Conservation (phyloP, 2,888 invertebrate genomes). For the Onchidella celtica region DNA sequence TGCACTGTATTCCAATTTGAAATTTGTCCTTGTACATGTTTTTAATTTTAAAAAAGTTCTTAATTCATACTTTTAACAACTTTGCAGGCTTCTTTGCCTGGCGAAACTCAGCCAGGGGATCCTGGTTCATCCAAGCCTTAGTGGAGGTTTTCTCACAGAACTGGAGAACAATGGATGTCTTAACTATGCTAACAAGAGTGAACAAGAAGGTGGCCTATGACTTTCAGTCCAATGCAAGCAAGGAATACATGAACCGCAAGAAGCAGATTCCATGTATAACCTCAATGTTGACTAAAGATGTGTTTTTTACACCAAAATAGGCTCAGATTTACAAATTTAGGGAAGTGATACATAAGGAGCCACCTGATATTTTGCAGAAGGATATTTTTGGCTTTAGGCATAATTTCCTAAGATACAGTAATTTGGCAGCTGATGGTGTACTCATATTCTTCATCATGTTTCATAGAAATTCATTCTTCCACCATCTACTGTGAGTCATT, state of each 20-base stretch:
- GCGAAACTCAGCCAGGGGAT: slow-evolving; percentile 75
- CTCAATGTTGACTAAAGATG: slow-evolving; percentile 77
- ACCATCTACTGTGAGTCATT: no score
- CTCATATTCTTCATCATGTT: neutral
- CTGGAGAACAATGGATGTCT: slow-evolving; percentile 65
- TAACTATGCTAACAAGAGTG: slow-evolving; percentile 78
- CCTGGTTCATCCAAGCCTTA: slow-evolving; percentile 79
- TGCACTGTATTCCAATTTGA: no score
- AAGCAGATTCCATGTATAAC: slow-evolving; percentile 78
- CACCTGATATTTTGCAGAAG: no score
- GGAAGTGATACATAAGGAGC: no score
- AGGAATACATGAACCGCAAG: slow-evolving; percentile 70
- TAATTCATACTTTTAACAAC: no score
- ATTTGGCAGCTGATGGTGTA: neutral
- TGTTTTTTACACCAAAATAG: slow-evolving; percentile 61
- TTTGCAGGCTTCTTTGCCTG: slow-evolving; percentile 77
- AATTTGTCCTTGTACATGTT: no score
- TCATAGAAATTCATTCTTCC: no score
- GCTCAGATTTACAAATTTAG: neutral
- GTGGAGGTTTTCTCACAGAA: slow-evolving; percentile 68
- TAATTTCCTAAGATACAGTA: neutral
- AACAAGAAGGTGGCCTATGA: slow-evolving; percentile 77
- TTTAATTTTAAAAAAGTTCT: no score
- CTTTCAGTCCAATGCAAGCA: slow-evolving; percentile 75
- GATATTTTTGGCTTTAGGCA: neutral